Percentiles rank a stretch among this genome's conserved stretches.
These are phyloP conservation scores for Pelodytes ibericus DNA, from an alignment of 2,797 vertebrate species.

Conservation along the genomic window DNA sequence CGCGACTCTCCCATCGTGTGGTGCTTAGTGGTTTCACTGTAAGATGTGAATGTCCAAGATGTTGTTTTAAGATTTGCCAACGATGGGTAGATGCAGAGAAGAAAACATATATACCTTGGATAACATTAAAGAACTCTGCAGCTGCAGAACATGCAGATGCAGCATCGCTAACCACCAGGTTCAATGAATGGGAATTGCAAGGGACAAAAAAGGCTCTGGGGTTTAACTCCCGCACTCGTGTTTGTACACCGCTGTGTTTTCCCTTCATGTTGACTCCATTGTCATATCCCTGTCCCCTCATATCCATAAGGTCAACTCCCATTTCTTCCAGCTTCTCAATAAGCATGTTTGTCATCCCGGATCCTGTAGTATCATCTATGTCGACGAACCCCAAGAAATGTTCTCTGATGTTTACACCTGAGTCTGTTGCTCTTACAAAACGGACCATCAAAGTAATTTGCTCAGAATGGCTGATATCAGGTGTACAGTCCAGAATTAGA, in stretches of 20 bases:
- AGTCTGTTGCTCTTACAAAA: conserved; percentile 11
- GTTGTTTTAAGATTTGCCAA: neutral
- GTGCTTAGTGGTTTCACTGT: conserved; percentile 6
- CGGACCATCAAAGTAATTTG: conserved; percentile 25
- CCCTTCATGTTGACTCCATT: conserved; percentile 18
- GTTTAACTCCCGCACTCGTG: conserved; percentile 12
- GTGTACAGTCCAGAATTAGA: conserved; percentile 16
- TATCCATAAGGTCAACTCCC: neutral
- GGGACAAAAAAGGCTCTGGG: conserved; percentile 1
- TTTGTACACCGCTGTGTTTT: neutral
- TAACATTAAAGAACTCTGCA: conserved; percentile 23
- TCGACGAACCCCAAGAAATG: too few species aligned
- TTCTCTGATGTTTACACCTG: too few species aligned
- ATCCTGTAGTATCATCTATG: neutral
- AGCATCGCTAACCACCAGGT: conserved; percentile 2
- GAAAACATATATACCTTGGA: conserved; percentile 19
- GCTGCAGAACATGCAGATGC: conserved; percentile 12
- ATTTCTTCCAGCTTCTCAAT: neutral
- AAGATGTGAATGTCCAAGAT: neutral
- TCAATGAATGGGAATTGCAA: conserved; percentile 27
- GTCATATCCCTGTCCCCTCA: conserved; percentile 8
- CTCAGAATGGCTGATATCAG: conserved; percentile 30
- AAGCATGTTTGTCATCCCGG: neutral
- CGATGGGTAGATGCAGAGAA: conserved; percentile 18
- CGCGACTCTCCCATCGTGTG: conserved; percentile 7